phyloP scores from a whole-genome alignment of 1,140 invertebrate genomes.

The Stenopsyche tienmushanensis region DNA sequence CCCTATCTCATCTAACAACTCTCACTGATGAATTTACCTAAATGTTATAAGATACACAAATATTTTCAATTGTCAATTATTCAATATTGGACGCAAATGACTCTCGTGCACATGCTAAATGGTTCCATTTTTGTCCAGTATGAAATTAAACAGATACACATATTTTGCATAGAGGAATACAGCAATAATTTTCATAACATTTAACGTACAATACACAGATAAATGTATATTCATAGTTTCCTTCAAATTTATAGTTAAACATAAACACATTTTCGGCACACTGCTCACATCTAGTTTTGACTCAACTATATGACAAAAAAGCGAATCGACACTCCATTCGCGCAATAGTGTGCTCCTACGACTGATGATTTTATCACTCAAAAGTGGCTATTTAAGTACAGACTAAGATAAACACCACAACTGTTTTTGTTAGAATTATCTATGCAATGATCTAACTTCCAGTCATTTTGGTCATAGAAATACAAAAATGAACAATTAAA shows the following conservation, averaged over 20 bases:
- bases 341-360: no score
- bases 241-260: slow-evolving; percentile 9
- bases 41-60: no score
- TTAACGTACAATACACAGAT: background rate
- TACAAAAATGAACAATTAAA: background rate
- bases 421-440: background rate
- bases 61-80: no score
- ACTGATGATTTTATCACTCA: background rate
- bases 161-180: slow-evolving; percentile 7
- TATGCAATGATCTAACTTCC: background rate
- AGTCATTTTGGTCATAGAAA: background rate
- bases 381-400: background rate
- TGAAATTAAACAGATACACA: no score
- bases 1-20: no score
- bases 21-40: no score
- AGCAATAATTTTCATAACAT: background rate
- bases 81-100: no score
- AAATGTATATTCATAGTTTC: background rate
- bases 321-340: background rate
- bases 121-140: no score
- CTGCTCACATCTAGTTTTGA: background rate
- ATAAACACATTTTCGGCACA: background rate
- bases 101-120: no score
- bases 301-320: background rate
- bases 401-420: background rate